phyloP scores from a whole-genome alignment of 2,113 vertebrate genomes.

The Microtus montanus region DNA sequence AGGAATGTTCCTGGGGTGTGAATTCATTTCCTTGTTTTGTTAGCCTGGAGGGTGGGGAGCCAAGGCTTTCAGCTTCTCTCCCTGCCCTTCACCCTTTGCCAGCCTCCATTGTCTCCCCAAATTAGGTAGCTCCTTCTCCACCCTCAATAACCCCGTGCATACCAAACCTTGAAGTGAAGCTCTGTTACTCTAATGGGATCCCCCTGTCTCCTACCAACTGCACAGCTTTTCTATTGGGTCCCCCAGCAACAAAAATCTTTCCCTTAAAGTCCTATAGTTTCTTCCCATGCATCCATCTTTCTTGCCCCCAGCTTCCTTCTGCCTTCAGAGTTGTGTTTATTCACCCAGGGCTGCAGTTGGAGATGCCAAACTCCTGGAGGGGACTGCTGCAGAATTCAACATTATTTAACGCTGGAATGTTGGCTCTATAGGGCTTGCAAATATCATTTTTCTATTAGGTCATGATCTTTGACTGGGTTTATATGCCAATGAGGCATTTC shows the following conservation, averaged over 20 bases:
- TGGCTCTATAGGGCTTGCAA: slow-evolving; percentile 76
- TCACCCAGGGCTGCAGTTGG: not conserved
- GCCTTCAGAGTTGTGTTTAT: slow-evolving; percentile 35
- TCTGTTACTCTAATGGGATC: not conserved
- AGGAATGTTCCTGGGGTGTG: slow-evolving; percentile 74
- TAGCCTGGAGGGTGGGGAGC: slow-evolving; percentile 64
- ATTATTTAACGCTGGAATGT: slow-evolving; percentile 58
- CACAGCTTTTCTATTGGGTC: not conserved
- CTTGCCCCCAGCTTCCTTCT: not conserved
- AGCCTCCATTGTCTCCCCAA: slow-evolving; percentile 36
- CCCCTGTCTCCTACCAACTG: not conserved
- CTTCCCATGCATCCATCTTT: not conserved
- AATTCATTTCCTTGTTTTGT: slow-evolving; percentile 81
- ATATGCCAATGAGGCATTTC: slow-evolving; percentile 88
- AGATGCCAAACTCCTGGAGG: slow-evolving; percentile 55
- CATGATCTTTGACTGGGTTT: slow-evolving; percentile 87
- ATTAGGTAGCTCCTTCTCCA: slow-evolving; percentile 5
- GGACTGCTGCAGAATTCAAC: slow-evolving; percentile 24
- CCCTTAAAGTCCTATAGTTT: slow-evolving; percentile 27
- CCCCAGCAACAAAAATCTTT: slow-evolving; percentile 46
- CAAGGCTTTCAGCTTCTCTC: slow-evolving; percentile 54
- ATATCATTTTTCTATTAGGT: slow-evolving; percentile 83
- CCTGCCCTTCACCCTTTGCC: slow-evolving; percentile 62
- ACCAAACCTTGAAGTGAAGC: not conserved
- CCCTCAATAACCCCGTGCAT: too few species aligned